Evolutionary conservation across 2,888 invertebrate genomes (phyloP).

Genomic region (Andrena haemorrhoa): DNA sequence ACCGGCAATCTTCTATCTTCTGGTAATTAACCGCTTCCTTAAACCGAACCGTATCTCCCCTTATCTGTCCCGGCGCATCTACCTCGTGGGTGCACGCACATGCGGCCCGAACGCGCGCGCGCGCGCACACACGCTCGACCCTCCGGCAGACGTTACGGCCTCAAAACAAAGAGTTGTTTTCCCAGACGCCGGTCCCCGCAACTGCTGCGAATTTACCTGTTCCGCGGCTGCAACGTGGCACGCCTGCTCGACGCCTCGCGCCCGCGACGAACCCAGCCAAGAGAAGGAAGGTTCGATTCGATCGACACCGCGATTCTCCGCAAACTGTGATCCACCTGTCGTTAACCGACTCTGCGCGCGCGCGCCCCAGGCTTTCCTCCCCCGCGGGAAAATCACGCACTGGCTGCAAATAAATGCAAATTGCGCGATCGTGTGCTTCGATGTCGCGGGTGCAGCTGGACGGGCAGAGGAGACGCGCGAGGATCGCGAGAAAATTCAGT

Average conservation of each 20-base stretch:
- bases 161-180: conserved; percentile 76
- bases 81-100: conserved; percentile 58
- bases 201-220: background rate
- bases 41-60: conserved; percentile 80
- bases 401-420: conserved; percentile 10
- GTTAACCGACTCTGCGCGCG: background rate
- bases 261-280: background rate
- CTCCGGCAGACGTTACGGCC: conserved; percentile 26
- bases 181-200: conserved; percentile 32
- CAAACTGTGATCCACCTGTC: background rate
- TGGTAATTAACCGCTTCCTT: conserved; percentile 83
- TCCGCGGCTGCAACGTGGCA: background rate
- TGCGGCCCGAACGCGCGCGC: conserved; percentile 48
- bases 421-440: background rate
- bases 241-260: background rate
- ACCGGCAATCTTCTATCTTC: conserved; percentile 77
- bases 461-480: no score
- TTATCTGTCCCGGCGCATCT: conserved; percentile 76
- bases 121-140: conserved; percentile 44
- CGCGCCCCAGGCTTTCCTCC: no score
- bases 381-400: background rate
- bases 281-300: background rate
- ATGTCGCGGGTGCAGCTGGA: no score
- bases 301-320: background rate
- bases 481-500: no score